A percentile compares a stretch with the other conserved stretches of the same genome.
Evolutionary conservation across 1,140 invertebrate genomes (phyloP).

Genomic region (Leptinotarsa undecemlineata): DNA sequence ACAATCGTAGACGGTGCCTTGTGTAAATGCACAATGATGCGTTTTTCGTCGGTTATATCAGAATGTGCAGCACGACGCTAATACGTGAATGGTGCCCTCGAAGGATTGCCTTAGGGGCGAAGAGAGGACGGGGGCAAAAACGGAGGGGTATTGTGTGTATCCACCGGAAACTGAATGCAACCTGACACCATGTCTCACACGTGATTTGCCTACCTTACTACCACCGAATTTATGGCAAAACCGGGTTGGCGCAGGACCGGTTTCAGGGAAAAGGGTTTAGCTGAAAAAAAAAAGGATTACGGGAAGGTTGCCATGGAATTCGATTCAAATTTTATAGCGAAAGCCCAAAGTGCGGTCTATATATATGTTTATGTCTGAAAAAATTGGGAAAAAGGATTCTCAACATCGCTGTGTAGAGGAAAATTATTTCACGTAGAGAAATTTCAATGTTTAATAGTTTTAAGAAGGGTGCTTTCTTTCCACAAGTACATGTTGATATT

Average conservation of each 20-base stretch:
- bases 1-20: conserved; percentile 1
- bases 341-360: no score
- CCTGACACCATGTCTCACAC: conserved; percentile 39
- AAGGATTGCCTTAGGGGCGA: background rate
- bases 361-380: no score
- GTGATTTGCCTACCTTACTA: conserved; percentile 39
- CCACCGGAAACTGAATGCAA: conserved; percentile 41
- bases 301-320: no score
- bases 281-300: no score
- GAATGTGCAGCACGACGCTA: conserved; percentile 10
- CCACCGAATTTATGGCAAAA: conserved; percentile 26
- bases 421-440: no score
- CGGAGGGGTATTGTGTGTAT: conserved; percentile 21
- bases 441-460: no score
- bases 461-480: no score
- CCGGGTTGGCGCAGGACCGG: conserved; percentile 18
- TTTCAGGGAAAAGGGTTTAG: background rate
- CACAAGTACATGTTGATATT: no score
- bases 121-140: background rate
- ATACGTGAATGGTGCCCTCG: conserved; percentile 5
- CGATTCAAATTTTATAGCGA: no score
- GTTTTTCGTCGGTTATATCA: conserved; percentile 10
- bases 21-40: conserved; percentile 2
- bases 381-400: no score
- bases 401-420: no score